These are phyloP conservation scores for Orthosia gothica DNA, from an alignment of 2,888 invertebrate species.

Conservation along the genomic window DNA sequence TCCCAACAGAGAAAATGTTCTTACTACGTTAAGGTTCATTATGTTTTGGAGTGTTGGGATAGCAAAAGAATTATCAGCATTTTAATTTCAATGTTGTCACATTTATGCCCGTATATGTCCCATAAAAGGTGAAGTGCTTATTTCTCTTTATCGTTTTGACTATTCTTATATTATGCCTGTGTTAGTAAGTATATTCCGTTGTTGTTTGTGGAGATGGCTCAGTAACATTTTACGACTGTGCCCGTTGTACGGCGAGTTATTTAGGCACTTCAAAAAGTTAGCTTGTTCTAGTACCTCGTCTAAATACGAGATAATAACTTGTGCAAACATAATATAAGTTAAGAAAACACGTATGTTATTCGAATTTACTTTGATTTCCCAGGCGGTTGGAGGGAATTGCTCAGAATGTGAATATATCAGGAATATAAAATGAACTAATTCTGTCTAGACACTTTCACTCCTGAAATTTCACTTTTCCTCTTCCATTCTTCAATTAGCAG, in stretches of 20 bases:
- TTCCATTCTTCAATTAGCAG: constrained; percentile 10
- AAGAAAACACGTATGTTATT: constrained; percentile 63
- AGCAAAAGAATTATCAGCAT: not conserved
- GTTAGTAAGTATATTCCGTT: constrained; percentile 12
- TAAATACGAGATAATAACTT: constrained; percentile 42
- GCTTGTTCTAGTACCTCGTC: constrained; percentile 28
- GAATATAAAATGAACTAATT: constrained; percentile 53
- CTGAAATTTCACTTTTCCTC: constrained; percentile 18
- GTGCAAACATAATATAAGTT: constrained; percentile 52
- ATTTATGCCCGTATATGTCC: constrained; percentile 1
- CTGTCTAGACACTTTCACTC: constrained; percentile 25
- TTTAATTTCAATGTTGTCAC: constrained; percentile 16
- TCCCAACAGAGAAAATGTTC: constrained; percentile 15
- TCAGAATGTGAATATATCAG: constrained; percentile 54
- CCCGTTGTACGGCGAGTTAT: constrained; percentile 8
- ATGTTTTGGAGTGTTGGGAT: not conserved
- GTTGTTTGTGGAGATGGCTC: constrained; percentile 6
- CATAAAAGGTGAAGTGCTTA: not conserved
- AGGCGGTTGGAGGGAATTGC: constrained; percentile 60
- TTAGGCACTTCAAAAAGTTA: constrained; percentile 35
- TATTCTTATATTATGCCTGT: not conserved
- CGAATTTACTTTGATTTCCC: constrained; percentile 74
- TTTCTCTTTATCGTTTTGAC: not conserved
- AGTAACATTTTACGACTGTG: constrained; percentile 24
- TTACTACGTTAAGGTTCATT: constrained; percentile 5